Evolutionary conservation across 2,113 vertebrate genomes (phyloP).

Genomic region (Dicrurus megarhynchus): DNA sequence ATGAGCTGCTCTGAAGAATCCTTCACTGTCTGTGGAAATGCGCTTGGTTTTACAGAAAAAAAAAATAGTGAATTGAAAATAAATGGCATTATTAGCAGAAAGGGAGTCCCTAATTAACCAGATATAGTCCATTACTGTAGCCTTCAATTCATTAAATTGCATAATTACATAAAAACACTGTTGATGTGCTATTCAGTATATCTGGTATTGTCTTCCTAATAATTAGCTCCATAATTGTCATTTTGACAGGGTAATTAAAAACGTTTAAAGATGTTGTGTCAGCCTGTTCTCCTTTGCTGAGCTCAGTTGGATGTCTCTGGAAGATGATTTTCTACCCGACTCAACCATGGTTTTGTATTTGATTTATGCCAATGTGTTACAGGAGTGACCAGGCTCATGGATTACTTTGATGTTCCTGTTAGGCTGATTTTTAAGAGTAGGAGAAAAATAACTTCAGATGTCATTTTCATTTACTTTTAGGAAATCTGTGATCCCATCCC

Average conservation of each 20-base stretch:
- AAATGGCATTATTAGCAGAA: constrained; percentile 76
- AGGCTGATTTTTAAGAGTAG: background rate
- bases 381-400: constrained; percentile 28
- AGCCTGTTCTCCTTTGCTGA: constrained; percentile 50
- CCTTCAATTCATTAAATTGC: constrained; percentile 81
- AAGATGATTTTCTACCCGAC: constrained; percentile 42
- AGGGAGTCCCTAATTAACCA: constrained; percentile 79
- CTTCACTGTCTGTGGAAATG: constrained; percentile 6
- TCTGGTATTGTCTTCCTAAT: constrained; percentile 79
- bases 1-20: background rate
- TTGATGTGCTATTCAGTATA: constrained; percentile 71
- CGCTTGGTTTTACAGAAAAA: background rate
- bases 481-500: background rate
- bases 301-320: background rate
- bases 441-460: constrained; percentile 12
- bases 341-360: background rate
- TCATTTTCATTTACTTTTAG: background rate
- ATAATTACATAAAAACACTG: constrained; percentile 78
- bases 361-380: constrained; percentile 2
- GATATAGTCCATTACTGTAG: constrained; percentile 78
- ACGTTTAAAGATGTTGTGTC: constrained; percentile 78
- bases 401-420: constrained; percentile 40
- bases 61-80: constrained; percentile 67
- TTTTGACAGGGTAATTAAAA: constrained; percentile 83
- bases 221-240: constrained; percentile 83